Evolutionary conservation across 64 coral and sea anemone species (phyloP).

Genomic region (Montipora cactus): DNA sequence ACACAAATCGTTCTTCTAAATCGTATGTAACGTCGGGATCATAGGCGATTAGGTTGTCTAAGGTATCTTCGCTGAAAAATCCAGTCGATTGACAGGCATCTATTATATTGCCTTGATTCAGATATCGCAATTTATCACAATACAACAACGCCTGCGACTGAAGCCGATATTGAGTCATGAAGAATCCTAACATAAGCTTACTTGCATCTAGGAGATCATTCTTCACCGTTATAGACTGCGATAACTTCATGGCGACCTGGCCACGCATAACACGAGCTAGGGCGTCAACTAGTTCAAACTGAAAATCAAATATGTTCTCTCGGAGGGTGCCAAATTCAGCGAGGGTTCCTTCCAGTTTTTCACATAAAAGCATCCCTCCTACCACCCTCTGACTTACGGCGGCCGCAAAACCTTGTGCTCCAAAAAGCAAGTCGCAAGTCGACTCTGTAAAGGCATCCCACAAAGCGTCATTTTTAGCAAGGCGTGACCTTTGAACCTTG

Average conservation of each 20-base stretch:
- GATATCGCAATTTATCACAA: conserved; percentile 48
- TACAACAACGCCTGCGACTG: conserved; percentile 45
- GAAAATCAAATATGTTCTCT: conserved; percentile 73
- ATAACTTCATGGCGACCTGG: conserved; percentile 20
- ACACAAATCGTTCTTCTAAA: conserved; percentile 6
- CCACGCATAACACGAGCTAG: conserved; percentile 49
- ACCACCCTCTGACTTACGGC: conserved; percentile 17
- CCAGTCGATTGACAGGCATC: background rate
- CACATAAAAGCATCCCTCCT: conserved; percentile 56
- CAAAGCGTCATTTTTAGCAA: conserved; percentile 25
- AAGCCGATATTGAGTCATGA: conserved; percentile 49
- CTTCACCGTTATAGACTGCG: conserved; percentile 10
- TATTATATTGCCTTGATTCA: conserved; percentile 27
- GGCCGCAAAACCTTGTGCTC: conserved; percentile 3
- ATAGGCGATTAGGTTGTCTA: background rate
- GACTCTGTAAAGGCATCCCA: conserved; percentile 52
- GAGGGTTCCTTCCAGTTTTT: conserved; percentile 61
- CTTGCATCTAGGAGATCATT: conserved; percentile 35
- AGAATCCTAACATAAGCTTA: conserved; percentile 52
- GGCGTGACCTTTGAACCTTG: conserved; percentile 12
- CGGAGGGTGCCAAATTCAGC: conserved; percentile 57
- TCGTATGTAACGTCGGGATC: conserved; percentile 4
- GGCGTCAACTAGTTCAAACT: conserved; percentile 64
- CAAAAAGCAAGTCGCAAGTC: conserved; percentile 44
- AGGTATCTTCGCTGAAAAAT: background rate